Evolutionary conservation across 2,888 invertebrate species (phyloP), one percentile per base, ranked within the genome.

Genomic region (Seira musarum): DNA sequence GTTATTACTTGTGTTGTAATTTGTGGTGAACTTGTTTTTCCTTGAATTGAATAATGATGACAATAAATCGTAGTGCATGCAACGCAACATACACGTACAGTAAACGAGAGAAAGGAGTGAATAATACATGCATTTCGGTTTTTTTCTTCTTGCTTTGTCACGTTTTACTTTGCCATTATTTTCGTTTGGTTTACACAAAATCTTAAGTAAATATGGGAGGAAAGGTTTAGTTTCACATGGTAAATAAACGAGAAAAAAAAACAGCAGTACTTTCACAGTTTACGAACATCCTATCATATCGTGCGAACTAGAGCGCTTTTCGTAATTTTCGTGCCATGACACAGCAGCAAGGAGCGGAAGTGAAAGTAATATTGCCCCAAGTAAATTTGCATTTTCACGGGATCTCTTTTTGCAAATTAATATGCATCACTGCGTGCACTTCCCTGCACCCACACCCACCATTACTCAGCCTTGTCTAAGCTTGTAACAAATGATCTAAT

Each of bases 21-120:
- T 76, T 76, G 76, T 64, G 76, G 76, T 46, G 19, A 75, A 25
- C 57, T 76, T 35, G 25, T 60, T 76, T 64, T 53, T 25, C 25
- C 0, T 19, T 63, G 65, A 66, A 60, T 66, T 74, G 66, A 67
- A 67, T 64, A 46, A 72, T 66, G 73, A 60, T 40, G 40, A 40
- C 13, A 40, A 40, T 40, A 40, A 40, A 40, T 40, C 40, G 40
- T 40, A 40, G 6, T 6, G 40, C 6, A 40, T 8, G 40, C 13
- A 40, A n/a, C n/a, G n/a, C n/a, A n/a, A n/a, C n/a, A n/a, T n/a
- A n/a, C n/a, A n/a, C n/a, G n/a, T n/a, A n/a, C n/a, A n/a, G n/a
- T n/a, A n/a, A n/a, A n/a, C n/a, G n/a, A n/a, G n/a, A n/a, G n/a
- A n/a, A n/a, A n/a, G n/a, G n/a, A n/a, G n/a, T n/a, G n/a, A n/a